phyloP scores from a whole-genome alignment of 2,888 invertebrate species.

The Idaea straminata region DNA sequence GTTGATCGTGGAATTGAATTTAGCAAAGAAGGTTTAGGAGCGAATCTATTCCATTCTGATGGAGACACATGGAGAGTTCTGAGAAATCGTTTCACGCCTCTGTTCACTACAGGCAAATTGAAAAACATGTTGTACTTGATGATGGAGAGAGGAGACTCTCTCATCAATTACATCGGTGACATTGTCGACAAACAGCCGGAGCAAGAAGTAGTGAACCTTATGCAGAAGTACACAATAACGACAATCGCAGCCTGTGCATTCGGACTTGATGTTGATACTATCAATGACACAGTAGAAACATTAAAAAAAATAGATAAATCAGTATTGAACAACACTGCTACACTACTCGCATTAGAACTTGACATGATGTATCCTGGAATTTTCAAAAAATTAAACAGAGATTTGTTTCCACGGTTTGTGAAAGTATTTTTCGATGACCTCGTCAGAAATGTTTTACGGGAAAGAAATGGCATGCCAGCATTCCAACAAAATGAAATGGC shows the following conservation, averaged over 20 bases:
- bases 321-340: slow-evolving; percentile 15
- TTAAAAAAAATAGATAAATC: slow-evolving; percentile 28
- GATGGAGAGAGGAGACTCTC: slow-evolving; percentile 39
- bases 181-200: slow-evolving; percentile 28
- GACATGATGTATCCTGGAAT: slow-evolving; percentile 50
- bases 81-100: slow-evolving; percentile 47
- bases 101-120: slow-evolving; percentile 57
- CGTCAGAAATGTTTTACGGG: slow-evolving; percentile 31
- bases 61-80: slow-evolving; percentile 49
- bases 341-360: slow-evolving; percentile 29
- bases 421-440: slow-evolving; percentile 37
- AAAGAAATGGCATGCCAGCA: slow-evolving; percentile 45
- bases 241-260: slow-evolving; percentile 47
- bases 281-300: slow-evolving; percentile 22
- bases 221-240: slow-evolving; percentile 43
- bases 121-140: slow-evolving; percentile 54
- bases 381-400: slow-evolving; percentile 35
- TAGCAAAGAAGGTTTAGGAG: slow-evolving; percentile 44
- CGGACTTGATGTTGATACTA: slow-evolving; percentile 42
- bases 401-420: slow-evolving; percentile 33
- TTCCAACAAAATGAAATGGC: slow-evolving; percentile 40
- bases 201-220: slow-evolving; percentile 34
- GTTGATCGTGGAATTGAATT: slow-evolving; percentile 46
- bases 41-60: slow-evolving; percentile 50
- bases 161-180: slow-evolving; percentile 32